Evolutionary conservation across 2,888 invertebrate genomes (phyloP).

Genomic region (Apotomis turbidana): DNA sequence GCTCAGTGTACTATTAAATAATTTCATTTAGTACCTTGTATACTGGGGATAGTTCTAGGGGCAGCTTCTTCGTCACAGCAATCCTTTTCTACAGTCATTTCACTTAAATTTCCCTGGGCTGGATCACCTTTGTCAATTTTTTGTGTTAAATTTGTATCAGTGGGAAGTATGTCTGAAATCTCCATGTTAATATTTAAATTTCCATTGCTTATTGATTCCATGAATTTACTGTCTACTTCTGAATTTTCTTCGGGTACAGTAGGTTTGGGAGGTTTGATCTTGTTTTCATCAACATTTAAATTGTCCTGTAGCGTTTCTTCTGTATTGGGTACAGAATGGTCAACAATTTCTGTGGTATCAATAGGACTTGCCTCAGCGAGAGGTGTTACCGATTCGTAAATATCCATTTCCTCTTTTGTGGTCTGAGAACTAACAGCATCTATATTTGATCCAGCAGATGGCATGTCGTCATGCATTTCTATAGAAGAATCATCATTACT

Average conservation of each 20-base stretch:
- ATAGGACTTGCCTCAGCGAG: not conserved
- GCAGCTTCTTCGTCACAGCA: conserved; percentile 6
- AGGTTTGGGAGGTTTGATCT: not conserved
- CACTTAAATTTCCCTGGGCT: not conserved
- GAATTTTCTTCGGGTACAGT: conserved; percentile 8
- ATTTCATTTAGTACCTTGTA: conserved; percentile 16
- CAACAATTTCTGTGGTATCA: not conserved
- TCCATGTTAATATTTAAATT: conserved; percentile 20
- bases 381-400: not conserved
- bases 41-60: conserved; percentile 10
- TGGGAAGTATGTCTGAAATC: conserved; percentile 7
- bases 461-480: not conserved
- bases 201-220: conserved; percentile 20
- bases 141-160: conserved; percentile 7
- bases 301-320: conserved; percentile 1
- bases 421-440: not conserved
- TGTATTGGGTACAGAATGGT: not conserved
- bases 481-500: no score
- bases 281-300: not conserved
- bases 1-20: not conserved
- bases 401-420: not conserved
- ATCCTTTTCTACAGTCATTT: not conserved
- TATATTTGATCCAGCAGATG: not conserved
- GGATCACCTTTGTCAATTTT: not conserved
- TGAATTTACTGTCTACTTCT: not conserved